Evolutionary conservation across 2,888 invertebrate species (phyloP), one percentile per base, ranked within the genome.

Genomic region (Thecophora atra): DNA sequence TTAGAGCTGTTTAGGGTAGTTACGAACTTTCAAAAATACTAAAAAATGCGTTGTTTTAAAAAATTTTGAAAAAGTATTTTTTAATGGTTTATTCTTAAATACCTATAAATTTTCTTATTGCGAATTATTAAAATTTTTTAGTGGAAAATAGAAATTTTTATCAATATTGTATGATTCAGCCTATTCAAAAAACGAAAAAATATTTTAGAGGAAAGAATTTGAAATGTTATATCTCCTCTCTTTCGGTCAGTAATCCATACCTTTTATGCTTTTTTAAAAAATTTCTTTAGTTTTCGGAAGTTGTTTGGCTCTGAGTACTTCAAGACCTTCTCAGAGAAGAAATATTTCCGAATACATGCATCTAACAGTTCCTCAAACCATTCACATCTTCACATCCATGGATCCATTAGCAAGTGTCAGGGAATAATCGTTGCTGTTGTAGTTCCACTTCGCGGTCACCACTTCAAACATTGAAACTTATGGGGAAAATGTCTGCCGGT

Each of bases 401-500:
- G 15, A 47, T 47, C 17, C 47, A 47, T 47, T 47, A 47, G 52
- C 11, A 60, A 69, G 56, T 58, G 44, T 26, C 58, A 58, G 19
- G 37, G 37, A 69, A 69, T 42, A 58, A 68, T 21, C 37, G 17
- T 37, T 2, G 37, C 11, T 52, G n/a, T 26, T 52, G 17, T 44
- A 17, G 26, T 60, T 30, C 60, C 60, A 60, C 58, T 11, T 28
- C 26, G 26, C 58, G 47, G 47, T 60, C 26, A 19, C 17, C 42
- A 26, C n/a, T 58, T n/a, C 42, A 52, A 52, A 63, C 37, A 63
- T 63, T 70, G 24, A 63, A 70, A 70, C 37, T 58, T 58, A 52
- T 63, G 52, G 63, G 28, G 37, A 63, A 70, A 63, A 37, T 37
- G 70, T 70, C 68, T 58, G 58, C 37, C 37, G 11, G 24, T 26